Percentiles rank a stretch among this genome's conserved stretches.
These are phyloP conservation scores for Lophura nycthemera DNA, from an alignment of 2,113 vertebrate species.

Conservation along the genomic window DNA sequence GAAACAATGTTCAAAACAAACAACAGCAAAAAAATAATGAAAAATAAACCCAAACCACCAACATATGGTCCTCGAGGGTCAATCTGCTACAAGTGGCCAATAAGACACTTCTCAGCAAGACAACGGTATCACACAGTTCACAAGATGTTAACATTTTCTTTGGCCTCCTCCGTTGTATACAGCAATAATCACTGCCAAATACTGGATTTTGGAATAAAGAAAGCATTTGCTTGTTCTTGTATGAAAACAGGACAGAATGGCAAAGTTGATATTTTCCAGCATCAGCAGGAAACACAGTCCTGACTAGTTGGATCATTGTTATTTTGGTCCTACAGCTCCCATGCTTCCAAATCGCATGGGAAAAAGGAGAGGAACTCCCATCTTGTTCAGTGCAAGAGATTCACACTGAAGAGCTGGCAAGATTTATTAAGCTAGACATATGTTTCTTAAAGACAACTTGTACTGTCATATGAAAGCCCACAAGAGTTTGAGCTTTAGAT, in stretches of 20 bases:
- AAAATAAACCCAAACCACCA: background rate
- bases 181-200: background rate
- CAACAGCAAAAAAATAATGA: background rate
- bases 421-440: background rate
- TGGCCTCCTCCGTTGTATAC: background rate
- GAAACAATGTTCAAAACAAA: background rate
- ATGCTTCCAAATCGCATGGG: background rate
- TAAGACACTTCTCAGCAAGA: background rate
- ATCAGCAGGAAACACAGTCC: background rate
- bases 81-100: background rate
- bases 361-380: background rate
- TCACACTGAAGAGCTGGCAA: background rate
- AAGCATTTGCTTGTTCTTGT: background rate
- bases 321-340: slow-evolving; percentile 6
- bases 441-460: background rate
- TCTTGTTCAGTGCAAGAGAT: background rate
- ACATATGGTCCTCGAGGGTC: background rate
- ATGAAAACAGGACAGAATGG: background rate
- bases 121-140: background rate
- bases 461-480: background rate
- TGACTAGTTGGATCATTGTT: background rate
- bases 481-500: background rate
- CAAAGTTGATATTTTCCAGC: slow-evolving; percentile 16
- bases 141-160: slow-evolving; percentile 7
- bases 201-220: background rate